A percentile compares a stretch with the other conserved stretches of the same genome.
phyloP scores from a whole-genome alignment of 2,888 invertebrate genomes.

The Dyspetes luteomarginatus region DNA sequence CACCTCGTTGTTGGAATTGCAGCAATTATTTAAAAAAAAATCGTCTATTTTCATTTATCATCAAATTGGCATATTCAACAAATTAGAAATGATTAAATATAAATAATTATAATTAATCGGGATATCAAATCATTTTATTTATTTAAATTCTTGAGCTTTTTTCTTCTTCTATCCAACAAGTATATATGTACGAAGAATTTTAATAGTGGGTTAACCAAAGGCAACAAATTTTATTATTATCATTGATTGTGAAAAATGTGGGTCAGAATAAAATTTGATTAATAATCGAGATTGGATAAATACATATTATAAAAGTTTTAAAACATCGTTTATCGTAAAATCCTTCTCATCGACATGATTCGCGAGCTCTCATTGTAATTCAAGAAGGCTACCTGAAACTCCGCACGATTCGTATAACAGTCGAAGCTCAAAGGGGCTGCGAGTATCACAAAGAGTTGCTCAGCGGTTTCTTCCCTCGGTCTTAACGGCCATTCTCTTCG shows the following conservation, averaged over 20 bases:
- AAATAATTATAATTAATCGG: too few species aligned
- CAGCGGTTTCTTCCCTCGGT: not conserved
- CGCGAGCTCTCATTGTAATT: conserved; percentile 40
- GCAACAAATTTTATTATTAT: too few species aligned
- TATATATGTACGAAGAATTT: too few species aligned
- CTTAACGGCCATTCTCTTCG: conserved; percentile 3
- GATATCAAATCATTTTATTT: too few species aligned
- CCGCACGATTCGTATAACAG: not conserved
- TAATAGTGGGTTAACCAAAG: too few species aligned
- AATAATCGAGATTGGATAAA: not conserved
- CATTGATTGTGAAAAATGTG: not conserved
- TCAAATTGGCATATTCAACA: too few species aligned
- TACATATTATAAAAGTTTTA: conserved; percentile 15
- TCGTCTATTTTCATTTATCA: too few species aligned
- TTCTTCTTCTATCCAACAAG: too few species aligned
- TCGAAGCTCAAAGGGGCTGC: conserved; percentile 5
- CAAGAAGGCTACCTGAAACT: conserved; percentile 1
- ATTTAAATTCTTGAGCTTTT: too few species aligned
- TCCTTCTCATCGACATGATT: conserved; percentile 14
- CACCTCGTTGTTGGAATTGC: too few species aligned
- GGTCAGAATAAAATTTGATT: not conserved
- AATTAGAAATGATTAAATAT: too few species aligned
- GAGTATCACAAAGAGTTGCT: conserved; percentile 30
- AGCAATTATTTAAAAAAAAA: too few species aligned
- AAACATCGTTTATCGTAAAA: not conserved